These are phyloP conservation scores for Siniperca obscura DNA, from an alignment of 2,797 vertebrate genomes.

Conservation along the genomic window DNA sequence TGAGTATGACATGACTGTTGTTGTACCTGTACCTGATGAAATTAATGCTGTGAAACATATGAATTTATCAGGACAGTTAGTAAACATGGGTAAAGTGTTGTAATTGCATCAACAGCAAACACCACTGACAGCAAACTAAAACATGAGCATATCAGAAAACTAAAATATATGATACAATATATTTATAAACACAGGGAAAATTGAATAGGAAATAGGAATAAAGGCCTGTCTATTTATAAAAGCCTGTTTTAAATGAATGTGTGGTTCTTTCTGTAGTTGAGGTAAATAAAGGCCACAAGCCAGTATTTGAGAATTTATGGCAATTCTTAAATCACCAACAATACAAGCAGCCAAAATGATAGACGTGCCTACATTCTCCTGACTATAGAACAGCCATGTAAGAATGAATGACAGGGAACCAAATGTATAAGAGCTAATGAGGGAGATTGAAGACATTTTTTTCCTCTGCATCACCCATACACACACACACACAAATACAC, in stretches of 20 bases:
- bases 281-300: too few relatives aligned
- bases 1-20: not conserved
- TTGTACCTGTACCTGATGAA: not conserved
- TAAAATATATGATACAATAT: too few relatives aligned
- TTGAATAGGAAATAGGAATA: too few relatives aligned
- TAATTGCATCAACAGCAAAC: not conserved
- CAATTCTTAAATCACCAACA: not conserved
- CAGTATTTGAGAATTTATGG: not conserved
- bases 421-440: not conserved
- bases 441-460: not conserved
- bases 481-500: constrained; percentile 5
- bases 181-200: too few relatives aligned
- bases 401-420: not conserved
- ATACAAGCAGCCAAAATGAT: not conserved
- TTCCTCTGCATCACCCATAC: not conserved
- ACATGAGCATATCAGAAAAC: not conserved
- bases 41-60: not conserved
- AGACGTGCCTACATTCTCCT: not conserved
- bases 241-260: too few relatives aligned
- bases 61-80: not conserved
- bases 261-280: too few relatives aligned
- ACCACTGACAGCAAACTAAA: not conserved
- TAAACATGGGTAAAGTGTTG: not conserved
- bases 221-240: too few relatives aligned
- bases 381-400: not conserved